Evolutionary conservation across 2,797 vertebrate genomes (phyloP).

Genomic region (Loriculus beryllinus): DNA sequence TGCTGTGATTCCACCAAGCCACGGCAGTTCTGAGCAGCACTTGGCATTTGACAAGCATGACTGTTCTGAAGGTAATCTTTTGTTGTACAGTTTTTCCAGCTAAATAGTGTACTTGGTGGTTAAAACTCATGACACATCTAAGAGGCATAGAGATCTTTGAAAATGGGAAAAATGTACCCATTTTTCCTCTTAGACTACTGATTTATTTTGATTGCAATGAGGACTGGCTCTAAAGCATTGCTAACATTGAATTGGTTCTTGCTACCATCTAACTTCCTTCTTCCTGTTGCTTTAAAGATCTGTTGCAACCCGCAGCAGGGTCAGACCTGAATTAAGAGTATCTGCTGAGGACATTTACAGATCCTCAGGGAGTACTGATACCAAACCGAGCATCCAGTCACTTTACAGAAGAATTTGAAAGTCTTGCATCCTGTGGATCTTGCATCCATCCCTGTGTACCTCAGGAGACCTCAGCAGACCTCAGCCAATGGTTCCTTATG

Average conservation of each 20-base stretch:
- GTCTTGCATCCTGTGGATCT: too few species aligned
- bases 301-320: neutral
- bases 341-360: neutral
- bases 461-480: neutral
- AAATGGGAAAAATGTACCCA: neutral
- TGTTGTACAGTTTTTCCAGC: neutral
- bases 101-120: neutral
- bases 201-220: neutral
- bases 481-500: neutral
- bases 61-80: neutral
- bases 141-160: neutral
- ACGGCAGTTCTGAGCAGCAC: neutral
- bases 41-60: neutral
- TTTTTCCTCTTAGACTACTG: neutral
- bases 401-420: neutral
- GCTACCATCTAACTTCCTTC: neutral
- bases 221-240: neutral
- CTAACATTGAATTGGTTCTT: neutral
- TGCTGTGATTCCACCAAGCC: neutral
- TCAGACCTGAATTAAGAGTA: neutral
- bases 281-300: neutral
- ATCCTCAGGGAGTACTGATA: fast-evolving
- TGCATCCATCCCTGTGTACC: neutral
- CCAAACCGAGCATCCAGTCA: fast-evolving
- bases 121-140: neutral